A percentile compares a stretch with the other conserved stretches of the same genome.
phyloP scores from a whole-genome alignment of 1,140 invertebrate genomes.

The Eufriesea mexicana region DNA sequence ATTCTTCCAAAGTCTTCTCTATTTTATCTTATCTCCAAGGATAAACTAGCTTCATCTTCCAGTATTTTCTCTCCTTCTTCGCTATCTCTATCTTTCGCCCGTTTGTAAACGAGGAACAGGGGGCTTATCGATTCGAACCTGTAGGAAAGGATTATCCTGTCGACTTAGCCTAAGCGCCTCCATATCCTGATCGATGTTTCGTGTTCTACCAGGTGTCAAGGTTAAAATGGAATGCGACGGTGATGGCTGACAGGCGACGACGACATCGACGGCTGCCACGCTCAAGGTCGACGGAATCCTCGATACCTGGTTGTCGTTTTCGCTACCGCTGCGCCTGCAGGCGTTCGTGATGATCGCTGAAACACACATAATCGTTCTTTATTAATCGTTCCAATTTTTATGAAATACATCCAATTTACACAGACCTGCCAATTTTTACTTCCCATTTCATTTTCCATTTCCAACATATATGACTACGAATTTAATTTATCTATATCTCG shows the following conservation, averaged over 20 bases:
- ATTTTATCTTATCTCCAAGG: no score
- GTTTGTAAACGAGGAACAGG: slow-evolving; percentile 12
- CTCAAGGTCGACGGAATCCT: slow-evolving; percentile 83
- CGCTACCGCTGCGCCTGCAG: slow-evolving; percentile 71
- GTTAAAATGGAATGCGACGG: slow-evolving; percentile 85
- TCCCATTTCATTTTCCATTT: no score
- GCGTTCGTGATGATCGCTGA: slow-evolving; percentile 72
- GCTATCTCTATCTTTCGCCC: neutral
- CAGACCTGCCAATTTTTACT: no score
- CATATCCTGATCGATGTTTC: slow-evolving; percentile 93
- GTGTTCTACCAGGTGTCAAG: slow-evolving; percentile 87
- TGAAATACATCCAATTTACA: no score
- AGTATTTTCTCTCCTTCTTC: neutral
- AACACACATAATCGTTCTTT: slow-evolving; percentile 36
- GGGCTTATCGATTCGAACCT: slow-evolving; percentile 80
- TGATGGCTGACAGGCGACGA: slow-evolving; percentile 81
- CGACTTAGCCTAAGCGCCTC: slow-evolving; percentile 89
- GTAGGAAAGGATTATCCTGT: slow-evolving; percentile 92
- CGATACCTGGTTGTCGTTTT: slow-evolving; percentile 74
- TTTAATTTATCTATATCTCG: no score
- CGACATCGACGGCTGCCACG: slow-evolving; percentile 81
- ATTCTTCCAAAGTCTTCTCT: no score
- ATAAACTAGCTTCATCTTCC: neutral
- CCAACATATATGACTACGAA: no score
- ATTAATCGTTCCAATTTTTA: neutral